phyloP scores from a whole-genome alignment of 2,797 vertebrate genomes.

The Centroberyx gerrardi region DNA sequence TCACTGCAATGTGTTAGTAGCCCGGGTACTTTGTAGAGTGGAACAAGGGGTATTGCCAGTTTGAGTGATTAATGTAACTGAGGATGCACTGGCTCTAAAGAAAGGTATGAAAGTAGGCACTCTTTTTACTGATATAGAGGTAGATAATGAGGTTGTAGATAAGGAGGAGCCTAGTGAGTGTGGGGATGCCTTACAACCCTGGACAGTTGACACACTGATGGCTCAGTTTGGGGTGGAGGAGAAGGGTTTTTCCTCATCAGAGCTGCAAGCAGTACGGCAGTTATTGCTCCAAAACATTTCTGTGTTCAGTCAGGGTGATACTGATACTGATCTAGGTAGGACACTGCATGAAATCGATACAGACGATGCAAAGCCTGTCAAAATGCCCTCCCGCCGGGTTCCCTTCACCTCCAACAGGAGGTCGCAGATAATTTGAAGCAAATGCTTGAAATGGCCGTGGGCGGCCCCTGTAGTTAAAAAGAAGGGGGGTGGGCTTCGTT shows the following conservation, averaged over 20 bases:
- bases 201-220: no score
- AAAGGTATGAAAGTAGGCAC: neutral
- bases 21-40: neutral
- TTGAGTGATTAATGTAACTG: slow-evolving; percentile 18
- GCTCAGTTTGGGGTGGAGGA: no score
- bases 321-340: slow-evolving; percentile 6
- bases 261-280: neutral
- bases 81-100: neutral
- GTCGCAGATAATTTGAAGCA: no score
- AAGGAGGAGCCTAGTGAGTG: neutral
- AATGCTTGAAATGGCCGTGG: neutral
- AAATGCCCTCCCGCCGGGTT: no score
- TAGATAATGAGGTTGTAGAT: neutral
- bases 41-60: slow-evolving; percentile 9
- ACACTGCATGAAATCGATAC: slow-evolving; percentile 23
- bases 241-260: neutral
- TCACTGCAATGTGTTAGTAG: slow-evolving; percentile 16
- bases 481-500: slow-evolving; percentile 19
- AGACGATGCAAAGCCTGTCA: neutral
- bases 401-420: no score
- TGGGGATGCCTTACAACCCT: no score
- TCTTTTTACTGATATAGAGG: slow-evolving; percentile 4
- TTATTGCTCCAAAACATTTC: neutral
- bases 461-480: neutral
- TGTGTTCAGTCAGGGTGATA: slow-evolving; percentile 16